Base-by-base conservation (phyloP, 2,797 vertebrate genomes). In the Chloroceryle inda region DNA sequence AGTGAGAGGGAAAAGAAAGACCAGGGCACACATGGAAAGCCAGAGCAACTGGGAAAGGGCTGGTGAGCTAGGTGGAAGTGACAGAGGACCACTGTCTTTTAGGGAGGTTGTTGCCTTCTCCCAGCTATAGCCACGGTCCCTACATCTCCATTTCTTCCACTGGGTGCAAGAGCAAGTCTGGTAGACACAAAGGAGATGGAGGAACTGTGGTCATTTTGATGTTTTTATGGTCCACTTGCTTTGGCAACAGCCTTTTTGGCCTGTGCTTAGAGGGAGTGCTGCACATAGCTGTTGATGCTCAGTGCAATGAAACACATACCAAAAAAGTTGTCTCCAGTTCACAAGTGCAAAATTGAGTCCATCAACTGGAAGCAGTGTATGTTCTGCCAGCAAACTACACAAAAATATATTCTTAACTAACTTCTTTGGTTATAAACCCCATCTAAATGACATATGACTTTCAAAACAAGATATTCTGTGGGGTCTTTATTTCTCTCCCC, bases 401-500 rank as follows among this genome's bases (percentile, higher is more conserved):
- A 44, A 52, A 92, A 92, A 63, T 11, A 20, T 27, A 81, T 67
- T 92, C 71, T 76, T n/a, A 81, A 86, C 90, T 23, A 79, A 52
- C 55, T 84, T 88, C 10, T 96, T 90, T 15, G 18, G 76, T 82
- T 83, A 49, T 71, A 76, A 94, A 91, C 44, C 40, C 71, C 61
- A 95, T 93, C 74, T 89, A 71, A 86, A 91, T 82, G 89, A 93
- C 68, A 84, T 49, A 71, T 82, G 80, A 88, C 59, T 93, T 78
- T 91, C 95, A 95, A 95, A 89, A 94, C 89, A 85, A 76, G 35
- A 52, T 84, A 75, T 80, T 95, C 61, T 44, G 4, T 62, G 29
- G 49, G 44, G 42, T 38, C 77, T 38, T 37, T 87, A 89, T 81
- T 87, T 96, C 96, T 95, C 69, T 96, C 96, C 59, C 85, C 85